Evolutionary conservation across 2,113 vertebrate species (phyloP), one percentile per base, ranked within the genome.

Genomic region (Gadus chalcogrammus): DNA sequence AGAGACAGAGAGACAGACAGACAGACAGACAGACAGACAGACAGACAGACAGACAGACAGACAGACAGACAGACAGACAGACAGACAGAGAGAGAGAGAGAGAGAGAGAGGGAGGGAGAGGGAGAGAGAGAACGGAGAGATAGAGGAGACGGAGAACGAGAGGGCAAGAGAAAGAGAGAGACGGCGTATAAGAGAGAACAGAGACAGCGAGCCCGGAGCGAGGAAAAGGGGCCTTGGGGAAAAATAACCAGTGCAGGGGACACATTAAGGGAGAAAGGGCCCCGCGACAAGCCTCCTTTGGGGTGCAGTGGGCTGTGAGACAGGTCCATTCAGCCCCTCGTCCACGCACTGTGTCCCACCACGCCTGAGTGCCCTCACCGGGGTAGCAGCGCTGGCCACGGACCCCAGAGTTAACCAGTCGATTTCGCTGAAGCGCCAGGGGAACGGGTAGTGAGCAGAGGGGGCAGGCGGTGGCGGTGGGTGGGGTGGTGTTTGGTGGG

Each of bases 391-490:
- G 78, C 76, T 84, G 84, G 84, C 84, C 83, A 74, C 84, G 90
- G 88, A 90, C 16, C 88, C 84, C 83, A 91, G 77, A 89, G 91
- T 93, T 93, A 93, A 92, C 89, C 90, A 93, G 92, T 92, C 92
- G 90, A 89, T 89, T 89, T 87, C 87, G 90, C 89, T 91, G 90
- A 86, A 87, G 89, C 82, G 86, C 85, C 82, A 86, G 65, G 65
- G 17, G 58, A 60, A n/a, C 17, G 15, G 58, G 58, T 60, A 9
- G 17, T 9, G 42, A 35, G 4, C 11, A 13, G 9, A 48, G 42
- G 55, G 55, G 55, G 55, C 11, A 13, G 42, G 55, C 16, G 55
- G 9, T 9, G 55, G 55, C 4, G 15, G 9, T 5, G 55, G 55
- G 55, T 58, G 55, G 15, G 3, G 11, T 35, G 42, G 42, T 48